Evolutionary conservation across 2,888 invertebrate genomes (phyloP), one percentile per base, ranked within the genome.

Genomic region (Bembecia ichneumoniformis): DNA sequence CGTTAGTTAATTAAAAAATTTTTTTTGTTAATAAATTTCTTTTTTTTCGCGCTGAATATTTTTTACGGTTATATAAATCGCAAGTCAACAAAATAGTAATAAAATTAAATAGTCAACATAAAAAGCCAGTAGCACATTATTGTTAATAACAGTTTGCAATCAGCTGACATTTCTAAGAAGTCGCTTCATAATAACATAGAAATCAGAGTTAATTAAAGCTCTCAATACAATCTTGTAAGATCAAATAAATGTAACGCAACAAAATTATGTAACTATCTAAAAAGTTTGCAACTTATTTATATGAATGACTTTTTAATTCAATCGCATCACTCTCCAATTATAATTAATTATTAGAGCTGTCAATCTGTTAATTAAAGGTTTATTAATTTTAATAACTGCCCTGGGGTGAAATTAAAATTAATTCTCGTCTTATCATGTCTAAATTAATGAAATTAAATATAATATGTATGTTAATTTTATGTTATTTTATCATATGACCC

Each of bases 341-440:
- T 57, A 60, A 65, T 66, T 65, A 63, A 66, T 73, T 70, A 71
- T 65, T 60, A 54, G 54, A 68, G 56, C 68, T 74, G 73, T 74
- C 74, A 74, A 74, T 75, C 67, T 66, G 68, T 68, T 63, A 68
- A 70, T 71, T 60, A 68, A 49, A 54, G 45, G 49, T 50, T 52
- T 47, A 52, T 55, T 53, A 49, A 46, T 50, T 47, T 40, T 40
- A 40, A 40, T 13, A n/a, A 40, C 40, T 14, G 40, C 40, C 40
- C 40, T 14, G 13, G 40, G 40, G 40, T 40, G 11, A 14, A 5
- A 3, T 40, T 2, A 14, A 36, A 40, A 40, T 40, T 40, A 13
- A n/a, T n/a, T 40, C 14, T 40, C 13, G 13, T 13, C 11, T 13
- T 40, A 40, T 28, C 3, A 9, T 28, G 9, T 28, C 28, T 28